Conservation (phyloP, 2,113 vertebrate species). For the Sula dactylatra region DNA sequence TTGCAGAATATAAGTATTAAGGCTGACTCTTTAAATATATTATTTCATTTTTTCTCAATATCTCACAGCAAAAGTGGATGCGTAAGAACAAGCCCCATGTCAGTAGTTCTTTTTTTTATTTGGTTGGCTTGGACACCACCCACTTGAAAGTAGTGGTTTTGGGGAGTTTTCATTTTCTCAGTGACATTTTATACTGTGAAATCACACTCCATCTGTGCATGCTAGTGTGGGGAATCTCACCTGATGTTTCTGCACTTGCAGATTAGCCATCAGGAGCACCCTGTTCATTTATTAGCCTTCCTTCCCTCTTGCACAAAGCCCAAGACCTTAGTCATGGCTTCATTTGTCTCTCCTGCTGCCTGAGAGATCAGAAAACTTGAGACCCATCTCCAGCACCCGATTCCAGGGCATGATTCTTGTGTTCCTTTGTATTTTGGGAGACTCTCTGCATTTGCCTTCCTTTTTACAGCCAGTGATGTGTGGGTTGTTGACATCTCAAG, state of each 20-base stretch:
- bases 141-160: not conserved
- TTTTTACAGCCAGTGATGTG: not conserved
- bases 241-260: conserved; percentile 26
- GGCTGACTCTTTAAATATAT: not conserved
- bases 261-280: not conserved
- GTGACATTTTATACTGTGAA: conserved; percentile 34
- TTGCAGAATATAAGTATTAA: not conserved
- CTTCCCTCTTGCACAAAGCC: not conserved
- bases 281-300: not conserved
- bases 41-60: not conserved
- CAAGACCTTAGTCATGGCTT: not conserved
- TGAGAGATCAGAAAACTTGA: conserved; percentile 4
- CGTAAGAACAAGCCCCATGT: not conserved
- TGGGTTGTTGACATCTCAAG: not conserved
- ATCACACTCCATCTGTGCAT: conserved; percentile 33
- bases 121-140: not conserved
- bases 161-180: not conserved
- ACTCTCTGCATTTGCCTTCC: not conserved
- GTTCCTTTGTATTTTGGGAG: not conserved
- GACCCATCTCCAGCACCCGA: not conserved
- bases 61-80: not conserved
- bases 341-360: not conserved
- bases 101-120: not conserved
- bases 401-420: not conserved
- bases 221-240: conserved; percentile 12